phyloP scores from a whole-genome alignment of 2,888 invertebrate species.

The Gastracanthus pulcherrimus region DNA sequence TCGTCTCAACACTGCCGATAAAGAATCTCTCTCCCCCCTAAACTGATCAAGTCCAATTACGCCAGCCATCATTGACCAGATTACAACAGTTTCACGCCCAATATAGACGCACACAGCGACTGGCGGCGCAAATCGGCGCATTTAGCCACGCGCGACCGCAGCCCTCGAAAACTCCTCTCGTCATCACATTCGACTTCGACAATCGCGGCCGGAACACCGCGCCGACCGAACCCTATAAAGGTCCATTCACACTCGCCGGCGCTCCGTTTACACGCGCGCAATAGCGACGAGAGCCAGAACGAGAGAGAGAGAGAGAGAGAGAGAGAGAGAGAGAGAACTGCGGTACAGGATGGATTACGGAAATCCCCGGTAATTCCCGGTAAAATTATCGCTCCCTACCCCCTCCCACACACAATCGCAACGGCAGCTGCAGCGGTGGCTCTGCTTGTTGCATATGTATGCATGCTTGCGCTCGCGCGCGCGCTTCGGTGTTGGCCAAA shows the following conservation, averaged over 20 bases:
- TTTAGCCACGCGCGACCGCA: not conserved
- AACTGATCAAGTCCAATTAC: too few species aligned
- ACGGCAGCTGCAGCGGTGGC: not conserved
- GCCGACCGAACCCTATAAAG: not conserved
- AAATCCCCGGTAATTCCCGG: conserved; percentile 49
- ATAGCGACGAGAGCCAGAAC: too few species aligned
- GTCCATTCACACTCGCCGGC: conserved; percentile 16
- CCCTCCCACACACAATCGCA: not conserved
- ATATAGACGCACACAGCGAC: not conserved
- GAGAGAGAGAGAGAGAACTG: too few species aligned
- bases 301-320: too few species aligned
- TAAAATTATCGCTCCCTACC: conserved; percentile 47
- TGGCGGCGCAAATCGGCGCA: not conserved
- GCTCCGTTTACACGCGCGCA: too few species aligned
- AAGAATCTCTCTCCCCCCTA: too few species aligned
- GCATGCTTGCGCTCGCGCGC: not conserved
- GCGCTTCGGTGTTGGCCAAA: not conserved
- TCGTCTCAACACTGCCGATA: too few species aligned
- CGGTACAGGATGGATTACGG: conserved; percentile 38
- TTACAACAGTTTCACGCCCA: too few species aligned
- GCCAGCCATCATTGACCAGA: too few species aligned
- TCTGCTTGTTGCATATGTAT: not conserved
- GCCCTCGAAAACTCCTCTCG: not conserved
- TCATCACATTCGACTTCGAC: conserved; percentile 19
- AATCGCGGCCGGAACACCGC: too few species aligned